Conservation (phyloP, 2,113 vertebrate genomes). For the Paraplagusia blochii region DNA sequence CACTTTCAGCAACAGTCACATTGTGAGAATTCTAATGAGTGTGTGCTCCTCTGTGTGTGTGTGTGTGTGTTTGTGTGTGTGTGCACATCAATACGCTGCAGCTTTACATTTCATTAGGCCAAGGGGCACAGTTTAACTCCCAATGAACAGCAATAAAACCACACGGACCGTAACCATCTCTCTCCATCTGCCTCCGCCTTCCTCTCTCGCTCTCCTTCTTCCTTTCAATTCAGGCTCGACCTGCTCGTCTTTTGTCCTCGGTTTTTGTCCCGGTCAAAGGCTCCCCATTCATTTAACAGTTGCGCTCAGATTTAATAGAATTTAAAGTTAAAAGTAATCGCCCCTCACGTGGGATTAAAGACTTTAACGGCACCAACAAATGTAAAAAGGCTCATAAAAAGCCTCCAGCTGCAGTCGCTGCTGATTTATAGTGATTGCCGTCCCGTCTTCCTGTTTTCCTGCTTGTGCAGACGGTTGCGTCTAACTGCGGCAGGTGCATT, state of each 20-base stretch:
- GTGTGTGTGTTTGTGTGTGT: slow-evolving; percentile 6
- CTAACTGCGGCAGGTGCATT: slow-evolving; percentile 48
- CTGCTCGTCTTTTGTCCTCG: slow-evolving; percentile 6
- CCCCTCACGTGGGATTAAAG: slow-evolving; percentile 2
- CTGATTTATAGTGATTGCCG: slow-evolving; percentile 49
- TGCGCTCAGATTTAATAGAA: slow-evolving; percentile 7
- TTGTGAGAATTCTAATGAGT: slow-evolving; percentile 59
- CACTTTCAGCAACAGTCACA: slow-evolving; percentile 35
- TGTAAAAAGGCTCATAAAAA: slow-evolving; percentile 19
- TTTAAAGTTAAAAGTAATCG: slow-evolving; percentile 9
- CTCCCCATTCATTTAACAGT: slow-evolving; percentile 19
- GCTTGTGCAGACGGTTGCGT: slow-evolving; percentile 25
- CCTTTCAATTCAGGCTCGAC: slow-evolving; percentile 1
- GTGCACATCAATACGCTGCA: slow-evolving; percentile 56
- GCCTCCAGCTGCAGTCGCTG: slow-evolving; percentile 19
- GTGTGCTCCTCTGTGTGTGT: slow-evolving; percentile 7
- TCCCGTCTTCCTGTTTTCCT: slow-evolving; percentile 18
- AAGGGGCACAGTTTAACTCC: slow-evolving; percentile 66
- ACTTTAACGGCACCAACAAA: neutral
- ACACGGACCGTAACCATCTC: slow-evolving; percentile 42
- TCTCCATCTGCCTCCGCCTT: slow-evolving; percentile 24
- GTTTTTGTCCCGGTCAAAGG: slow-evolving; percentile 23
- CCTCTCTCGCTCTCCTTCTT: too few species aligned
- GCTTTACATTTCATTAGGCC: slow-evolving; percentile 72
- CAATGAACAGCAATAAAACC: slow-evolving; percentile 70